A percentile compares a stretch with the other conserved stretches of the same genome.
These are phyloP conservation scores for Micronycteris hirsuta DNA, from an alignment of 2,113 vertebrate genomes.

Conservation along the genomic window DNA sequence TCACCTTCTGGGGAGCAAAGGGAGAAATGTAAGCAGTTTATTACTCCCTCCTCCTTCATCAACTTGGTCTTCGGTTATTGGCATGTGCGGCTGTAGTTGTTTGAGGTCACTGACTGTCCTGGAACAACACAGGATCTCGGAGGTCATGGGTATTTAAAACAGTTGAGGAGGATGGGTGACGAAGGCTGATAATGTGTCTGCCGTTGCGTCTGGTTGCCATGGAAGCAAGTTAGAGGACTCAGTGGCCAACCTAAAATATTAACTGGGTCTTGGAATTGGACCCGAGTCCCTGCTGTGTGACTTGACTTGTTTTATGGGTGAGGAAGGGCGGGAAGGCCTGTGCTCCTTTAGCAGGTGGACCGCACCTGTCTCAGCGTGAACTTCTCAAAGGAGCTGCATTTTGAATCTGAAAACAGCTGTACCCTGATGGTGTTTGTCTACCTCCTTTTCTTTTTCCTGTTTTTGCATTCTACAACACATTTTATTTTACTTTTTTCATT, in stretches of 20 bases:
- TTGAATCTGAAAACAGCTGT: neutral
- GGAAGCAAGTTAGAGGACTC: neutral
- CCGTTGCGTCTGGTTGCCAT: too few relatives aligned
- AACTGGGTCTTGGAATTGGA: neutral
- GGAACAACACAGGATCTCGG: neutral
- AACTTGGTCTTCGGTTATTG: neutral
- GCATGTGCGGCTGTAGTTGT: fast-evolving
- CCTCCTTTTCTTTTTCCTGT: neutral
- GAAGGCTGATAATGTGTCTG: neutral
- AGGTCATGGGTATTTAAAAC: neutral
- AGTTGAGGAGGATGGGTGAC: neutral
- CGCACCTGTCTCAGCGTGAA: too few relatives aligned
- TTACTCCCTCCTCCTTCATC: neutral
- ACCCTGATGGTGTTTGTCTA: neutral
- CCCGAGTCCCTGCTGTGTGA: neutral
- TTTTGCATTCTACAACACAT: too few relatives aligned
- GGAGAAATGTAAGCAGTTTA: neutral
- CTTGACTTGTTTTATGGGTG: neutral
- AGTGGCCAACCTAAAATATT: neutral
- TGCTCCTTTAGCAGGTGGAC: neutral
- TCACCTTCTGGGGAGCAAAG: neutral
- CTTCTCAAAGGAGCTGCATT: neutral
- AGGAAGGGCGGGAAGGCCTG: neutral
- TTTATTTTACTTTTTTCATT: too few relatives aligned
- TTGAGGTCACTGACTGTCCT: neutral